phyloP scores from a whole-genome alignment of 2,888 invertebrate genomes.

The Coelinius sp. region DNA sequence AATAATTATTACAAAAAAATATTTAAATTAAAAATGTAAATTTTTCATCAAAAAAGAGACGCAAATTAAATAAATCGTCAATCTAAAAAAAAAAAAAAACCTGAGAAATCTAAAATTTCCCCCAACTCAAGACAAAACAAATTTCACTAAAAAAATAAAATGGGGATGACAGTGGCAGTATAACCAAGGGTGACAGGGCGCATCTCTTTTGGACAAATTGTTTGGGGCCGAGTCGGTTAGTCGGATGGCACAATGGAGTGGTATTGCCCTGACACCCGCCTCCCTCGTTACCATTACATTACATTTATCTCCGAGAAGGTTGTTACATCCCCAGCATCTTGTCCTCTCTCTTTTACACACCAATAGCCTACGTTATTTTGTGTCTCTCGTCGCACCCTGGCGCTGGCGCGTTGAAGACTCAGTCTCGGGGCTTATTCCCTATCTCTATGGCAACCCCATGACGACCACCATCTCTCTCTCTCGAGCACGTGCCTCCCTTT shows the following conservation, averaged over 20 bases:
- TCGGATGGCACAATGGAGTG: constrained; percentile 66
- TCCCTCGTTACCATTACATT: constrained; percentile 69
- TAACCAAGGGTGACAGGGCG: constrained; percentile 56
- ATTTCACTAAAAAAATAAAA: constrained; percentile 14
- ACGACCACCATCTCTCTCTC: constrained; percentile 32
- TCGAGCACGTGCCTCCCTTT: constrained; percentile 40
- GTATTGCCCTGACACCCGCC: constrained; percentile 63
- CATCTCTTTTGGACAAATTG: constrained; percentile 68
- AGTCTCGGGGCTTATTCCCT: constrained; percentile 46
- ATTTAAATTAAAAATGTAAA: no score
- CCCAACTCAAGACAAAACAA: not conserved
- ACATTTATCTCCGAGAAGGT: constrained; percentile 67
- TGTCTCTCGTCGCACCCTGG: not conserved
- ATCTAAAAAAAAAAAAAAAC: not conserved
- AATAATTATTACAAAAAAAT: no score
- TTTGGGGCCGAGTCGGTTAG: constrained; percentile 69
- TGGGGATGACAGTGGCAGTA: constrained; percentile 36
- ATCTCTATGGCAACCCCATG: constrained; percentile 62
- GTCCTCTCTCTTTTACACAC: not conserved
- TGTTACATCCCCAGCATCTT: constrained; percentile 15
- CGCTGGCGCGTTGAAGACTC: constrained; percentile 30
- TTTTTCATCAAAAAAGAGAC: no score
- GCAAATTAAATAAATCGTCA: not conserved
- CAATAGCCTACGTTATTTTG: not conserved
- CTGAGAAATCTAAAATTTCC: constrained; percentile 8